phyloP scores from a whole-genome alignment of 1,140 invertebrate species.

The Zaprionus taronus region DNA sequence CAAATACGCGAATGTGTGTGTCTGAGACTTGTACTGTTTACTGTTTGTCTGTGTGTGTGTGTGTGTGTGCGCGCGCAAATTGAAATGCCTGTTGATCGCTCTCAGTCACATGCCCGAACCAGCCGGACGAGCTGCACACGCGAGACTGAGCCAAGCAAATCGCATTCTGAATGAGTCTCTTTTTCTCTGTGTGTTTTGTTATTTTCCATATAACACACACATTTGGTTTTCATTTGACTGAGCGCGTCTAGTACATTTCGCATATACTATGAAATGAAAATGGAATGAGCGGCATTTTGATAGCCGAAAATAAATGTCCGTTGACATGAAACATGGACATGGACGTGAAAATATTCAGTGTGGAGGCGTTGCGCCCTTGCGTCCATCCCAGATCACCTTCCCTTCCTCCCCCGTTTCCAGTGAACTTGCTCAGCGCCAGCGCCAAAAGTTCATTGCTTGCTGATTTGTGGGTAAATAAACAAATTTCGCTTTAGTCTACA shows the following conservation, averaged over 20 bases:
- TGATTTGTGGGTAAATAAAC: constrained; percentile 68
- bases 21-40: not conserved
- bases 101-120: constrained; percentile 54
- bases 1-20: not conserved
- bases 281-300: constrained; percentile 52
- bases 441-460: constrained; percentile 1
- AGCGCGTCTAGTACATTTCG: constrained; percentile 27
- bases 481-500: constrained; percentile 45
- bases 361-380: constrained; percentile 36
- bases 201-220: constrained; percentile 52
- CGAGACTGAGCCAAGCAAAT: constrained; percentile 70
- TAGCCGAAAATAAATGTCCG: constrained; percentile 50
- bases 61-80: constrained; percentile 9
- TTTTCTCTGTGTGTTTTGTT: constrained; percentile 26
- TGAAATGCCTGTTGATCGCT: constrained; percentile 32
- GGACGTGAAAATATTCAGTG: constrained; percentile 28
- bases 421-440: not conserved
- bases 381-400: not conserved
- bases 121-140: constrained; percentile 66
- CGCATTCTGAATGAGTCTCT: constrained; percentile 65
- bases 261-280: constrained; percentile 28
- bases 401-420: no score
- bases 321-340: constrained; percentile 52
- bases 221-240: constrained; percentile 51
- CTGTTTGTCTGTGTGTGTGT: not conserved